These are phyloP conservation scores for Egretta garzetta DNA, from an alignment of 2,113 vertebrate genomes.

Conservation along the genomic window DNA sequence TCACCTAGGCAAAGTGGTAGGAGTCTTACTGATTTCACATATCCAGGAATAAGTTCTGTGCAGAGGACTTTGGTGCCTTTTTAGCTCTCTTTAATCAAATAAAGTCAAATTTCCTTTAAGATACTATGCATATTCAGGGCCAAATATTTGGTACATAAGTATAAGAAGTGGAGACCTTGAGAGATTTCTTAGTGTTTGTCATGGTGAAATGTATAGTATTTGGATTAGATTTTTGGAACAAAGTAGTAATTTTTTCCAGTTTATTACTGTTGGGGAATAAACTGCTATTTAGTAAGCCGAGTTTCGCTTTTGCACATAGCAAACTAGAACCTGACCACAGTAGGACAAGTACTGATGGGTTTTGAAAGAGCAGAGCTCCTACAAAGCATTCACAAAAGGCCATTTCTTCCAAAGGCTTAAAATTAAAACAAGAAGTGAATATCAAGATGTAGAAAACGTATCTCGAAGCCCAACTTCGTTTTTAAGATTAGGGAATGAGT, in stretches of 20 bases:
- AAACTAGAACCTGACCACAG: neutral
- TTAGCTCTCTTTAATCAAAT: neutral
- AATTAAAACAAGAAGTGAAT: neutral
- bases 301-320: neutral
- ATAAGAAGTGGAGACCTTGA: neutral
- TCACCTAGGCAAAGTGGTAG: neutral
- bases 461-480: neutral
- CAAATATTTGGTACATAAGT: neutral
- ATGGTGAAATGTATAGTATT: fast-evolving
- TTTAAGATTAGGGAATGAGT: neutral
- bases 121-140: no score
- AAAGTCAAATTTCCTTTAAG: no score
- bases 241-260: neutral
- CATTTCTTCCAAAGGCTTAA: neutral
- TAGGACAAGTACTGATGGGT: neutral
- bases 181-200: fast-evolving
- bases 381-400: neutral
- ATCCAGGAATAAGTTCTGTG: neutral
- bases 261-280: neutral
- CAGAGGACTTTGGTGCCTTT: neutral
- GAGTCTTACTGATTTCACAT: neutral
- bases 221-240: neutral
- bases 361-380: neutral
- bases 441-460: neutral
- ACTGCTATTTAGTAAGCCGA: neutral